Percentiles rank a stretch among this genome's conserved stretches.
These are phyloP conservation scores for Laothoe populi DNA, from an alignment of 2,888 invertebrate species.

Conservation along the genomic window DNA sequence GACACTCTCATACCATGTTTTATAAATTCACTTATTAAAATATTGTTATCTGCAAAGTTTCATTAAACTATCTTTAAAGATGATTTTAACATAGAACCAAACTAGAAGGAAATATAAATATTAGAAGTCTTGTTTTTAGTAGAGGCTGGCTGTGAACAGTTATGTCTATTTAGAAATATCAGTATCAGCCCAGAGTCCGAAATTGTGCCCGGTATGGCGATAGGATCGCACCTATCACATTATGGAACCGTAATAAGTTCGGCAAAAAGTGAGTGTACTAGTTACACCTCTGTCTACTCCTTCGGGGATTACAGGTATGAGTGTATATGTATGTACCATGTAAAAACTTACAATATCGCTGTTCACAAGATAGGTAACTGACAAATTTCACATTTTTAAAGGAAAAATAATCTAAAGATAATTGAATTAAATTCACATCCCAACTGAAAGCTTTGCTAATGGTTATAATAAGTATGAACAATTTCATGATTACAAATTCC, in stretches of 20 bases:
- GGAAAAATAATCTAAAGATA: constrained; percentile 54
- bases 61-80: neutral
- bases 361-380: constrained; percentile 57
- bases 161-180: too few relatives aligned
- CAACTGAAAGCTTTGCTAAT: constrained; percentile 25
- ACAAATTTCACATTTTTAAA: constrained; percentile 51
- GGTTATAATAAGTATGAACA: neutral
- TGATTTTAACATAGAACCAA: neutral
- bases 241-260: too few relatives aligned
- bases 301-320: too few relatives aligned
- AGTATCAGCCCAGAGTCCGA: too few relatives aligned
- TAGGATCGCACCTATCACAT: too few relatives aligned
- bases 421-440: constrained; percentile 32
- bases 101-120: too few relatives aligned
- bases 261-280: too few relatives aligned
- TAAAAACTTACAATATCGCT: constrained; percentile 47
- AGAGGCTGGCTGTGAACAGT: too few relatives aligned
- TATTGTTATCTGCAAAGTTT: constrained; percentile 34
- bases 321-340: too few relatives aligned
- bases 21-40: constrained; percentile 27
- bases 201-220: too few relatives aligned
- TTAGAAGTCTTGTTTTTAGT: too few relatives aligned
- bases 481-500: neutral
- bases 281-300: too few relatives aligned
- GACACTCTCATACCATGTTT: constrained; percentile 48